A percentile compares a stretch with the other conserved stretches of the same genome.
These are phyloP conservation scores for Dryas iulia DNA, from an alignment of 1,140 invertebrate genomes.

Conservation along the genomic window DNA sequence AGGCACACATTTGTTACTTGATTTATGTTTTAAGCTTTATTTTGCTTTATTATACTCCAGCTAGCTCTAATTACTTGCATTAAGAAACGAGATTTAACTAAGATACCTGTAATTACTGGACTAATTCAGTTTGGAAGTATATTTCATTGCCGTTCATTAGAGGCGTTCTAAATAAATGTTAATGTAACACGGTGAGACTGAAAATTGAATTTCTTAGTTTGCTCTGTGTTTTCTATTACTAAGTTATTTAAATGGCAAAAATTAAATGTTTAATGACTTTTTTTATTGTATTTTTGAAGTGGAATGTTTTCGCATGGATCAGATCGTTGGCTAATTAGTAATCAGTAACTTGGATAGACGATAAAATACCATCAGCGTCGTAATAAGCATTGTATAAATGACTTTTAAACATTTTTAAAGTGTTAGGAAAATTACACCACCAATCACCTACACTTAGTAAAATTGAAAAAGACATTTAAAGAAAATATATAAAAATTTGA, in stretches of 20 bases:
- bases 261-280: background rate
- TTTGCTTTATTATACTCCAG: background rate
- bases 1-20: background rate
- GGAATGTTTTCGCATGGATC: too few relatives aligned
- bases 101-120: background rate
- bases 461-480: too few relatives aligned
- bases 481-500: too few relatives aligned
- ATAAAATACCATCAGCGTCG: too few relatives aligned
- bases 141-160: background rate
- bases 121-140: background rate
- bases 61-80: background rate
- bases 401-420: too few relatives aligned
- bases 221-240: background rate
- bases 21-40: slow-evolving; percentile 1
- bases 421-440: too few relatives aligned
- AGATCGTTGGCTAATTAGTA: too few relatives aligned
- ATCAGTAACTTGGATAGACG: too few relatives aligned
- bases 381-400: too few relatives aligned
- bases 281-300: too few relatives aligned
- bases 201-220: background rate
- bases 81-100: background rate
- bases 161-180: background rate
- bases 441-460: too few relatives aligned
- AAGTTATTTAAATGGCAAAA: background rate
- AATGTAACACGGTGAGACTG: background rate